Conservation (phyloP, 2,797 vertebrate genomes). For the Podargus strigoides region DNA sequence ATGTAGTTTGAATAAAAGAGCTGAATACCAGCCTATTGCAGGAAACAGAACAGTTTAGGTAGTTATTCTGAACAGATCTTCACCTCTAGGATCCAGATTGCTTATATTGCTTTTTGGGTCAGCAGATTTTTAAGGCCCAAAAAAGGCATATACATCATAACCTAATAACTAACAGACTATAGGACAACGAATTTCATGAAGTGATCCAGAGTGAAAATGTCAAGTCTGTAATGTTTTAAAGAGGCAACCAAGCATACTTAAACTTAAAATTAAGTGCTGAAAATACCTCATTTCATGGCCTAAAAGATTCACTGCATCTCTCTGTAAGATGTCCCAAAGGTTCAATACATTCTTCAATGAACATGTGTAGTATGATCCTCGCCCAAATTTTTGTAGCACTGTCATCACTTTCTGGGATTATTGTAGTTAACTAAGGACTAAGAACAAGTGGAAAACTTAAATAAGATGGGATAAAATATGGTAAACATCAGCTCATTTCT, state of each 20-base stretch:
- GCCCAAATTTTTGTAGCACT: neutral
- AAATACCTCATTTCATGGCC: neutral
- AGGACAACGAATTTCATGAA: neutral
- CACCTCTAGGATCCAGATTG: neutral
- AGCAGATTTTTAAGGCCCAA: neutral
- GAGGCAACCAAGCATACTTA: neutral
- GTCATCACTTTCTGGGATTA: neutral
- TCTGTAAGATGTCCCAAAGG: neutral
- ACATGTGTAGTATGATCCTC: neutral
- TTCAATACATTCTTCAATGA: neutral
- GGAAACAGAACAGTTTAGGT: neutral
- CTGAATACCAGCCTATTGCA: neutral
- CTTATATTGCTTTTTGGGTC: neutral
- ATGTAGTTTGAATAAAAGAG: neutral
- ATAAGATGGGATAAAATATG: neutral
- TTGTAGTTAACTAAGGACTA: neutral
- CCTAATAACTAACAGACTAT: neutral
- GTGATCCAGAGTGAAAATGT: neutral
- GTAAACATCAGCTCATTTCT: neutral
- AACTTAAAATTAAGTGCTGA: neutral
- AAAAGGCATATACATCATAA: neutral
- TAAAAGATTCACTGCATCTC: neutral
- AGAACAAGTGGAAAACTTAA: neutral
- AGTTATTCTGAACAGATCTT: constrained; percentile 5
- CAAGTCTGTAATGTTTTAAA: neutral